Percentiles rank a stretch among this genome's conserved stretches.
These are phyloP conservation scores for Ditula angustiorana DNA, from an alignment of 2,888 invertebrate species.

Conservation along the genomic window DNA sequence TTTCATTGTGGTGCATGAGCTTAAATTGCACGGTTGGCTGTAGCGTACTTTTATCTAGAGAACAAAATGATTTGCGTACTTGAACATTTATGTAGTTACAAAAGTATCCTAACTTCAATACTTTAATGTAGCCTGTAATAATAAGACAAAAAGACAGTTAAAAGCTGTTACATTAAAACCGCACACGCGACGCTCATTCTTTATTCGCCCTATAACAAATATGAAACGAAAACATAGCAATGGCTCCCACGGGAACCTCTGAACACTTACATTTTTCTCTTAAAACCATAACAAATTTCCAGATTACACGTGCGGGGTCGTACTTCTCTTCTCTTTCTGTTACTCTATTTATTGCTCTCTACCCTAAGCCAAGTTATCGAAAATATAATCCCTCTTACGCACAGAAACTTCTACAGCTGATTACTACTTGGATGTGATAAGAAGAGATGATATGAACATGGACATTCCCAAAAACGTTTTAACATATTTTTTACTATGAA, in stretches of 20 bases:
- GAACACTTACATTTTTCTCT: slow-evolving; percentile 66
- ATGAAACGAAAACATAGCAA: slow-evolving; percentile 60
- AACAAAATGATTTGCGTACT: not conserved
- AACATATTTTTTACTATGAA: no score
- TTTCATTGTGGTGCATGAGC: slow-evolving; percentile 1
- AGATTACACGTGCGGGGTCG: slow-evolving; percentile 69
- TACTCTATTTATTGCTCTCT: slow-evolving; percentile 78
- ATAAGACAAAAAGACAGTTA: slow-evolving; percentile 9
- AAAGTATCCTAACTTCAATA: not conserved
- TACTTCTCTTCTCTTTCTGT: slow-evolving; percentile 66
- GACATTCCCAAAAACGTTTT: slow-evolving; percentile 49
- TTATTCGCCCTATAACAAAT: slow-evolving; percentile 39
- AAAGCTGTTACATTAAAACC: slow-evolving; percentile 25
- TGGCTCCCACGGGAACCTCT: slow-evolving; percentile 66
- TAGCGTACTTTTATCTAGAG: not conserved
- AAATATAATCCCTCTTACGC: slow-evolving; percentile 84
- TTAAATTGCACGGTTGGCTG: not conserved
- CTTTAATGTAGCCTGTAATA: not conserved
- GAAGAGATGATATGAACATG: slow-evolving; percentile 54
- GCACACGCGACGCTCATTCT: slow-evolving; percentile 21
- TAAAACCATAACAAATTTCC: slow-evolving; percentile 83
- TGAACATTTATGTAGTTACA: not conserved
- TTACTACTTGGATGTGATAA: slow-evolving; percentile 78
- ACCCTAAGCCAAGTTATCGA: slow-evolving; percentile 82
- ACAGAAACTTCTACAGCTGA: slow-evolving; percentile 79